Base-by-base conservation (phyloP, 1,140 invertebrate genomes). In the Aphelenchoides besseyi region DNA sequence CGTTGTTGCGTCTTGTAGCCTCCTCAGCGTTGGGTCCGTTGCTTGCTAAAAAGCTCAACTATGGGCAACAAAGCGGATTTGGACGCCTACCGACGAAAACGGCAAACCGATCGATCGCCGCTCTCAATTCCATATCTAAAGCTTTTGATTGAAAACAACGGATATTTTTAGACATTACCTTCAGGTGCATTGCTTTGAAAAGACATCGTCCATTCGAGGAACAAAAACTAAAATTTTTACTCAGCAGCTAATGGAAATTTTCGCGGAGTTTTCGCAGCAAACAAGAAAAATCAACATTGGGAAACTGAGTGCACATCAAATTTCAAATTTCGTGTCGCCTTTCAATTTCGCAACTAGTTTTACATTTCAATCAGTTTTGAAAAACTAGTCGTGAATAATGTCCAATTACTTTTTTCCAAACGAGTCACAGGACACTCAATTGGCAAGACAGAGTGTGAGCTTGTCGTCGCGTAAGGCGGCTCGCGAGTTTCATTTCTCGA, bases 41-140 rank as follows among this genome's bases (percentile, higher is more conserved):
- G 41, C 12, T 23, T 12, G 41, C 41, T 23, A n/a, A n/a, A n/a
- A n/a, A n/a, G n/a, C n/a, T n/a, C n/a, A n/a, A n/a, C n/a, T n/a
- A n/a, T n/a, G n/a, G n/a, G n/a, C n/a, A n/a, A n/a, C n/a, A n/a
- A n/a, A n/a, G n/a, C n/a, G n/a, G n/a, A n/a, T n/a, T n/a, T n/a
- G n/a, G n/a, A n/a, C n/a, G n/a, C n/a, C n/a, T n/a, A n/a, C 95
- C 95, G 67, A 98, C 95, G 89, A 97, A 98, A 85, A 95, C 92
- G 1, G 95, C 95, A 78, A 97, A 87, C 88, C 97, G 97, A 87
- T 97, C 95, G 81, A 98, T 97, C 82, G 97, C 97, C 87, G 95
- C 97, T 77, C 91, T 89, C 77, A 94, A 87, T 83, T 96, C 93
- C 79, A 90, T 90, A 89, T 95, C 93, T 94, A 82, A 79, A 66